Conservation (phyloP, 1,140 invertebrate genomes). For the Hormaphis cornu region DNA sequence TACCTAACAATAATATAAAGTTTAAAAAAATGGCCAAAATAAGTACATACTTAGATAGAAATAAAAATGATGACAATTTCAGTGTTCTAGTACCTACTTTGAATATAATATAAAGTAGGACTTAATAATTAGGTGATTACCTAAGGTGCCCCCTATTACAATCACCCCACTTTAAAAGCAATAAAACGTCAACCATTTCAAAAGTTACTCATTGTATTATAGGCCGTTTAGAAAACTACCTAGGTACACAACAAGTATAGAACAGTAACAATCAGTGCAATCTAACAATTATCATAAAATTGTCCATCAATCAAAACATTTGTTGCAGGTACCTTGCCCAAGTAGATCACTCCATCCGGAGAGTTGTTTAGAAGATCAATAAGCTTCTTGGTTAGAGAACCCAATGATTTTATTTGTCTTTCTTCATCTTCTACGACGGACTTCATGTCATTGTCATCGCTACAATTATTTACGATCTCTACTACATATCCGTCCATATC, state of each 20-base stretch:
- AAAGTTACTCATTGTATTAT: no score
- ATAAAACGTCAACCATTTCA: no score
- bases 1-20: no score
- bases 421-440: constrained; percentile 5
- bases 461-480: neutral
- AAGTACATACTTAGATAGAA: no score
- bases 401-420: constrained; percentile 79
- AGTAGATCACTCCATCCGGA: constrained; percentile 78
- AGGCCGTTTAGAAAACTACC: neutral
- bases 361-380: constrained; percentile 77
- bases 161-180: no score
- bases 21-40: no score
- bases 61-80: no score
- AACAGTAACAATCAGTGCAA: neutral
- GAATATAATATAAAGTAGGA: no score
- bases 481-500: neutral
- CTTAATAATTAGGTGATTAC: neutral
- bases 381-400: constrained; percentile 87
- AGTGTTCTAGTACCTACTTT: no score
- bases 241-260: neutral
- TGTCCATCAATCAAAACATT: no score
- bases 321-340: constrained; percentile 56
- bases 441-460: neutral
- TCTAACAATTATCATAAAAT: no score
- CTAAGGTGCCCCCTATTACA: neutral